Evolutionary conservation across 1,140 invertebrate genomes (phyloP), one percentile per base, ranked within the genome.

Genomic region (Bombus sylvicola): DNA sequence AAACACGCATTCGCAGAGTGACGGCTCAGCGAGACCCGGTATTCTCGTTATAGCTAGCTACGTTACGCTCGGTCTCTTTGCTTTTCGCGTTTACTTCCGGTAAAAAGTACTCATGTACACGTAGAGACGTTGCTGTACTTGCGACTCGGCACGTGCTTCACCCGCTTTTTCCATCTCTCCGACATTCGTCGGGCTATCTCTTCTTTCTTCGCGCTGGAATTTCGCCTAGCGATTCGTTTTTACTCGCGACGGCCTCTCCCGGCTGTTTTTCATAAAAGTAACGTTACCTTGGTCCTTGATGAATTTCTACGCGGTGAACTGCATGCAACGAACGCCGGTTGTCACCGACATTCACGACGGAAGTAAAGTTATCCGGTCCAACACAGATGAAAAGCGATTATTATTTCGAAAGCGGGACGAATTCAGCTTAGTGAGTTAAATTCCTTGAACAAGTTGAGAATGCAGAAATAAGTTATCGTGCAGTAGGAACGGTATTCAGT

Each of bases 1-100:
- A 37, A 78, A 77, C 47, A 4, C 25, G n/a, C 31, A 13, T 37
- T 43, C 37, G 47, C 5, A 3, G 8, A 64, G 9, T 3, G n/a
- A 8, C 37, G 37, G 15, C 10, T 18, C 13, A 3, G 8, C 5
- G 15, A 34, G n/a, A n/a, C 47, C 5, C 18, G 47, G 47, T 53
- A 22, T 39, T 47, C 69, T 53, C 68, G 57, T 66, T 85, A 66
- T n/a, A 28, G 71, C 71, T n/a, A n/a, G 8, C 15, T 28, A 12
- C 66, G 62, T 71, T 66, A 25, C 8, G 28, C 68, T 85, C 68
- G 18, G n/a, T 39, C 59, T 85, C 77, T 85, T 81, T 66, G 41
- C 47, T 37, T 37, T 9, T 31, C 12, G 9, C 22, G n/a, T 47
- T 47, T 72, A 85, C 37, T 62, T 80, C 69, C 59, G 57, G 43